A percentile compares a stretch with the other conserved stretches of the same genome.
These are phyloP conservation scores for Zhuqinia jingwanae DNA, from an alignment of 2,888 invertebrate species.

Conservation along the genomic window DNA sequence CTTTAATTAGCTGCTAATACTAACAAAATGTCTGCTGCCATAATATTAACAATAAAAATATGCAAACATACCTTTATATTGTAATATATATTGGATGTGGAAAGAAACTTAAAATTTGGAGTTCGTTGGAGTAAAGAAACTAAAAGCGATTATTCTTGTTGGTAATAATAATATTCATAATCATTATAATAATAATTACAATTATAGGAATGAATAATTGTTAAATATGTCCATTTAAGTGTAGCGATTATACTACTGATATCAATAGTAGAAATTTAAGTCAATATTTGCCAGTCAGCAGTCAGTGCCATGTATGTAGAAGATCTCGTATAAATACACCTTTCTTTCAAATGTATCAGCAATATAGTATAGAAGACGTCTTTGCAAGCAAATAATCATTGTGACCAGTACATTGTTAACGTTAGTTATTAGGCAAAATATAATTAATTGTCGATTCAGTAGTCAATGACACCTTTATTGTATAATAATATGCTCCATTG, in stretches of 20 bases:
- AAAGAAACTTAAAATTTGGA: too few species aligned
- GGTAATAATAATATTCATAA: too few species aligned
- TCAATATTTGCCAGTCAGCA: slow-evolving; percentile 47
- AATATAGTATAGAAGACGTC: slow-evolving; percentile 66
- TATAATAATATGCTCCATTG: too few species aligned
- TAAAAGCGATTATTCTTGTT: too few species aligned
- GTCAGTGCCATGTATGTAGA: slow-evolving; percentile 67
- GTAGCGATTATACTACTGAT: neutral
- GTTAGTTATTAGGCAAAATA: neutral
- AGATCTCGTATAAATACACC: slow-evolving; percentile 50
- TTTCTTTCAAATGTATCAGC: slow-evolving; percentile 60
- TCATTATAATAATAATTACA: too few species aligned
- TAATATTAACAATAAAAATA: neutral
- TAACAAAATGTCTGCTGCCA: neutral
- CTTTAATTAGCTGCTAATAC: slow-evolving; percentile 27
- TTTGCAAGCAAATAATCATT: slow-evolving; percentile 51
- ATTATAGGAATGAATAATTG: slow-evolving; percentile 8
- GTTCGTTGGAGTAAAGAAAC: too few species aligned
- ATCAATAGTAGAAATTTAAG: neutral
- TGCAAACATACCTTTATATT: too few species aligned
- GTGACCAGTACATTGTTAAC: slow-evolving; percentile 26
- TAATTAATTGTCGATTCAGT: neutral
- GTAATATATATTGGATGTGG: too few species aligned
- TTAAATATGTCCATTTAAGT: slow-evolving; percentile 11
- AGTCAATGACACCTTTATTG: too few species aligned